Evolutionary conservation across 1,140 invertebrate genomes (phyloP).

Genomic region (Papilio polyxenes): DNA sequence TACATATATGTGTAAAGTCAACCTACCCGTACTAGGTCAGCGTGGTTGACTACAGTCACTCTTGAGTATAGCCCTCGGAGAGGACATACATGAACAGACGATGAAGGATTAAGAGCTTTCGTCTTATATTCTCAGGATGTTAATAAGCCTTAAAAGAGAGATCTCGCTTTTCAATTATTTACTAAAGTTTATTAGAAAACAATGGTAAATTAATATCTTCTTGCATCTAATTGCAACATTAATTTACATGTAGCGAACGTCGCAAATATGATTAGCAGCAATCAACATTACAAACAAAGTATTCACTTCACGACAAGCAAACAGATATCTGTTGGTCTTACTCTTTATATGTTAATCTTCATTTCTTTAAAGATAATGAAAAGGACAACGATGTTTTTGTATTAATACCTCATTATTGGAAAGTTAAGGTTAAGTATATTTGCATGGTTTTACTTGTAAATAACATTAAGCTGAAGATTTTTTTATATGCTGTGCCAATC

Average conservation of each 20-base stretch:
- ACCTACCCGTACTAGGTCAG: too few species aligned
- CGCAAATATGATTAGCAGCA: background rate
- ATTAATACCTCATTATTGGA: too few species aligned
- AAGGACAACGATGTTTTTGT: background rate
- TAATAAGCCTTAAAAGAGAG: background rate
- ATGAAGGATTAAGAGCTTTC: too few species aligned
- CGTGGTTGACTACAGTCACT: too few species aligned
- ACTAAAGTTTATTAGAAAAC: background rate
- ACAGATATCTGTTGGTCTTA: background rate
- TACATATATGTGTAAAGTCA: too few species aligned
- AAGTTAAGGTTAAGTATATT: too few species aligned
- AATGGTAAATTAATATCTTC: background rate
- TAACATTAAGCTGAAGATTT: background rate
- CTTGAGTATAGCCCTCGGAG: too few species aligned
- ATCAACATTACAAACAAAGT: background rate
- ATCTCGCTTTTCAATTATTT: too few species aligned
- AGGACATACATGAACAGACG: too few species aligned
- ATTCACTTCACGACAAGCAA: slow-evolving; percentile 4
- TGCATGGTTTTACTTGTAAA: background rate
- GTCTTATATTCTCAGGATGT: background rate
- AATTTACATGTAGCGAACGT: background rate
- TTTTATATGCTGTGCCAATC: background rate
- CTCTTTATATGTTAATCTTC: background rate
- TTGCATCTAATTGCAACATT: background rate
- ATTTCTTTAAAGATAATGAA: background rate